Percentiles rank a stretch among this genome's conserved stretches.
Evolutionary conservation across 2,888 invertebrate species (phyloP).

Genomic region (Drosophila meridionalis): DNA sequence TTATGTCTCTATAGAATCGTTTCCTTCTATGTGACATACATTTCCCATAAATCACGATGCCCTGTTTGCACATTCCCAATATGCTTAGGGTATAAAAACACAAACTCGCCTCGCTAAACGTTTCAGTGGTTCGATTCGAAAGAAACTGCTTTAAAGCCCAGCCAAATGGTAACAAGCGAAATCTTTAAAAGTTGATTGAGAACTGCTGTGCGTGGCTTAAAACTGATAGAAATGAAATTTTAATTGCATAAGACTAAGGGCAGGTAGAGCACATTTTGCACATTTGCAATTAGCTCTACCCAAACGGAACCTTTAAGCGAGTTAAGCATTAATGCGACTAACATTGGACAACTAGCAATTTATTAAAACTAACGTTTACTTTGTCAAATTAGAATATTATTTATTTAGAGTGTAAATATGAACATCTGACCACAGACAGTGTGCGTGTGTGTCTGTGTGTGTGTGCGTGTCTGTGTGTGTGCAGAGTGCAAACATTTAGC

Average conservation of each 20-base stretch:
- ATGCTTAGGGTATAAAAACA: constrained; percentile 9
- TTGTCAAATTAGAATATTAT: constrained; percentile 82
- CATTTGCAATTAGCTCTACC: constrained; percentile 28
- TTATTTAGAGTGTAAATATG: constrained; percentile 81
- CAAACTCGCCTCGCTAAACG: constrained; percentile 11
- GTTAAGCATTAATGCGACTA: constrained; percentile 58
- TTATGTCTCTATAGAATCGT: not conserved
- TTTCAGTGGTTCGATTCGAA: not conserved
- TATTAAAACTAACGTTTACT: constrained; percentile 75
- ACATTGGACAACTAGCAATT: constrained; percentile 50
- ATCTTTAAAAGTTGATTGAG: not conserved
- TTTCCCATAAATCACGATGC: too few species aligned
- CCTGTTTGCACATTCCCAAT: not conserved
- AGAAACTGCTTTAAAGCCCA: constrained; percentile 24
- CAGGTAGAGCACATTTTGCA: not conserved
- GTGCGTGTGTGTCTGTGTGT: constrained; percentile 33
- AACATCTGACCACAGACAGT: constrained; percentile 70
- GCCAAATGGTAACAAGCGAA: not conserved
- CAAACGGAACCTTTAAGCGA: constrained; percentile 18
- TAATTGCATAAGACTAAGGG: not conserved
- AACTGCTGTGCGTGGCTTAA: not conserved
- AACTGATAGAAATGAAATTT: not conserved
- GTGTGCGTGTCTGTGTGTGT: constrained; percentile 31
- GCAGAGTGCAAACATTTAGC: constrained; percentile 69
- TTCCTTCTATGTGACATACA: not conserved